Conservation (phyloP, 2,113 vertebrate genomes). For the Notarius lentiginosus region DNA sequence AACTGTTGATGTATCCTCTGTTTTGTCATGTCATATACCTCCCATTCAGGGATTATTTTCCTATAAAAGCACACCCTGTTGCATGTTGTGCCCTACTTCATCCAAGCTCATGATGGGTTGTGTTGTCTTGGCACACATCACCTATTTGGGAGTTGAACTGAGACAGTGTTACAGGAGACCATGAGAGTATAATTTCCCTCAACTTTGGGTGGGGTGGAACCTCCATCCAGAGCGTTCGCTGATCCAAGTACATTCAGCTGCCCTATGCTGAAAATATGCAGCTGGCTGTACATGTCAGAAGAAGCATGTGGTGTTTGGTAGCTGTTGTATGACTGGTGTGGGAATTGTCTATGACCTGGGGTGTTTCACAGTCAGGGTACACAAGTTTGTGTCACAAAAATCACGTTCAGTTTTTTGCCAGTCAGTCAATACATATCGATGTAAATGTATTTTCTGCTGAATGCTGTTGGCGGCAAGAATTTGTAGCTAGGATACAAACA, state of each 20-base stretch:
- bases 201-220: not conserved
- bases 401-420: no score
- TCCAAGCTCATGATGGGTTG: not conserved
- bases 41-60: not conserved
- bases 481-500: no score
- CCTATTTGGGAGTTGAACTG: not conserved
- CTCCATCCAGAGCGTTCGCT: not conserved
- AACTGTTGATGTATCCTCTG: not conserved
- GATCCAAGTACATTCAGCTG: not conserved
- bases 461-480: no score
- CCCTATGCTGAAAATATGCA: not conserved
- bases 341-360: not conserved
- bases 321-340: not conserved
- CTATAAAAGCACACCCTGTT: not conserved
- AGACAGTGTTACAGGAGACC: not conserved
- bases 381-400: no score
- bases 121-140: not conserved
- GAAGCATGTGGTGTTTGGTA: not conserved
- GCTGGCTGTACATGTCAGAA: not conserved
- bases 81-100: not conserved
- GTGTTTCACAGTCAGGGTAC: no score
- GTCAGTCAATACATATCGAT: no score
- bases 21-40: not conserved
- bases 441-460: no score
- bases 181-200: not conserved